Evolutionary conservation across 2,888 invertebrate genomes (phyloP).

Genomic region (Macrophya alboannulata): DNA sequence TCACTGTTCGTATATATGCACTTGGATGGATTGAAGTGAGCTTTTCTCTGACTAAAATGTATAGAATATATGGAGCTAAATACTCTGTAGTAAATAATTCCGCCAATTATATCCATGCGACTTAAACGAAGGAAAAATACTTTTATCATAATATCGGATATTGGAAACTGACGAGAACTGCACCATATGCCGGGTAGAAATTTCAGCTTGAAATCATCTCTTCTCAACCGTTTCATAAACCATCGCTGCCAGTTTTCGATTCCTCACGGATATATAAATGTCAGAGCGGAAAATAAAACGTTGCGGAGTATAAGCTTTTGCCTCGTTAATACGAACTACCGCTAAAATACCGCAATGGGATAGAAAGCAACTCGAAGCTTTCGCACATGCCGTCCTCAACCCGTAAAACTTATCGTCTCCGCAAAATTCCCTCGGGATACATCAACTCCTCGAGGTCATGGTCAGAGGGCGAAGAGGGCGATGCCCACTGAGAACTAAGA

Average conservation of each 20-base stretch:
- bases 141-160: background rate
- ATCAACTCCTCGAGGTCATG: background rate
- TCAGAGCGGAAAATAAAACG: background rate
- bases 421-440: background rate
- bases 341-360: conserved; percentile 37
- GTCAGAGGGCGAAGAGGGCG: background rate
- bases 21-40: background rate
- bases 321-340: conserved; percentile 25
- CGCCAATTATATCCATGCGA: background rate
- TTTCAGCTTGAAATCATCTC: background rate
- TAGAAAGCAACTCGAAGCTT: background rate
- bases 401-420: conserved; percentile 31
- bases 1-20: background rate
- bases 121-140: background rate
- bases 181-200: background rate
- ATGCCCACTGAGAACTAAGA: background rate
- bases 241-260: background rate
- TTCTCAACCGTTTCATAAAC: background rate
- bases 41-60: background rate
- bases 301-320: background rate
- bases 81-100: background rate
- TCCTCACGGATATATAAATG: background rate
- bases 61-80: too few species aligned
- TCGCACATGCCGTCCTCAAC: conserved; percentile 12
- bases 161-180: background rate